A percentile compares a stretch with the other conserved stretches of the same genome.
phyloP scores from a whole-genome alignment of 1,140 invertebrate genomes.

The Dendroctonus ponderosae region DNA sequence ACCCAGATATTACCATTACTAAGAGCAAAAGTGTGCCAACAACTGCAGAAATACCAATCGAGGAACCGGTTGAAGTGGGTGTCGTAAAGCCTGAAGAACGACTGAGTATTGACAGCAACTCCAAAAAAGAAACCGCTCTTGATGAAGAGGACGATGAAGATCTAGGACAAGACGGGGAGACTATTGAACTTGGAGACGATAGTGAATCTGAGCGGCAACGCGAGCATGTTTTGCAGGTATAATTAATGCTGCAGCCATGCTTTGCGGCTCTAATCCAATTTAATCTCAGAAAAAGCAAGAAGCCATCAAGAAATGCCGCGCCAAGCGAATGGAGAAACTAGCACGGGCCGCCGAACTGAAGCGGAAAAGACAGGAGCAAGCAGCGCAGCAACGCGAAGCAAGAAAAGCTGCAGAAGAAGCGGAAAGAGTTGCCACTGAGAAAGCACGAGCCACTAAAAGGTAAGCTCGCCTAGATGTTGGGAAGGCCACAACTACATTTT shows the following conservation, averaged over 20 bases:
- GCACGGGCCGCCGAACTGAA: conserved; percentile 24
- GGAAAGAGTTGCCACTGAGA: conserved; percentile 18
- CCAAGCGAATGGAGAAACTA: conserved; percentile 27
- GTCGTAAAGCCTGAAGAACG: neutral
- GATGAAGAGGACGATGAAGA: conserved; percentile 5
- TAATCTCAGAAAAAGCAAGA: conserved; percentile 19
- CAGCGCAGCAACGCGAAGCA: conserved; percentile 21
- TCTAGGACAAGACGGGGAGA: neutral
- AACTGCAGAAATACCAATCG: too few species aligned
- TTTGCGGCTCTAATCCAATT: too few species aligned
- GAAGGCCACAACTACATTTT: neutral
- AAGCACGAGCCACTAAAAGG: conserved; percentile 14
- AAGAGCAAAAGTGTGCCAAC: too few species aligned
- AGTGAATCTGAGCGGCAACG: conserved; percentile 9
- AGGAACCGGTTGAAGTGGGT: neutral
- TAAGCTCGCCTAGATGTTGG: conserved; percentile 7
- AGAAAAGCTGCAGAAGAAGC: conserved; percentile 22
- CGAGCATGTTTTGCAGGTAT: conserved; percentile 1
- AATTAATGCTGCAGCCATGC: too few species aligned
- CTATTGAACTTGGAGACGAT: conserved; percentile 2
- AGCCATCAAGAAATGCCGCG: conserved; percentile 27
- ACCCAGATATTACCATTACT: too few species aligned
- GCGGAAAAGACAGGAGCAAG: conserved; percentile 19
- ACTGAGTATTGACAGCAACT: neutral
- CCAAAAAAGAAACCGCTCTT: neutral